Evolutionary conservation across 64 coral and sea anemone genomes (phyloP), one percentile per base, ranked within the genome.

Genomic region (Montipora foliosa): DNA sequence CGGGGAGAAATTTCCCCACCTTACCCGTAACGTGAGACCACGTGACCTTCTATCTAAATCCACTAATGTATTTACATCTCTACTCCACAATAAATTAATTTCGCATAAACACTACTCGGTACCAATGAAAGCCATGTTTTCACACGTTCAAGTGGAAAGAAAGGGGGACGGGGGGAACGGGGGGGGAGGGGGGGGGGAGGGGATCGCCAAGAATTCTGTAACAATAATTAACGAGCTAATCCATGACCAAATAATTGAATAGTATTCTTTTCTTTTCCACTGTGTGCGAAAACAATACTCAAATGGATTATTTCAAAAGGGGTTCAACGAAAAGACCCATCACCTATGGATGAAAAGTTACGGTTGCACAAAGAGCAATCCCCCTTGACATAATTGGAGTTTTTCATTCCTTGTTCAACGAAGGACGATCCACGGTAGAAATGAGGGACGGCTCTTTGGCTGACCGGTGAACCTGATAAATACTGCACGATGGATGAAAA

Each of bases 1-100:
- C 37, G 37, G 37, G 37, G 37, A 37, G 37, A 37, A 76, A 14
- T 46, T 46, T 49, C 3, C 47, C 16, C 46, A 78, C 4, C 46
- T 3, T 3, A 4, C 44, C 24, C 29, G 74, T 44, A 29, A 76
- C 47, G 44, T 76, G 16, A 78, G 4, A 78, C 15, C 47, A 78
- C 82, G 62, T 86, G 82, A 71, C 67, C 29, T 17, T 20, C 37
- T 51, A 16, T 16, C 46, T 67, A 22, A n/a, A 67, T 17, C 60
- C 5, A 47, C 17, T 86, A 57, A 8, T 57, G 53, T 57, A 71
- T 86, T 48, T 86, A 86, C 82, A 86, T 71, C 37, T 71, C 82
- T 72, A 72, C 66, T 72, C 37, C 37, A 45, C 62, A 86, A 86
- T 86, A 71, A 51, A 70, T 82, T 82, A 82, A 44, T 8, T 1